Evolutionary conservation across 2,113 vertebrate species (phyloP).

Genomic region (Cynocephalus volans): DNA sequence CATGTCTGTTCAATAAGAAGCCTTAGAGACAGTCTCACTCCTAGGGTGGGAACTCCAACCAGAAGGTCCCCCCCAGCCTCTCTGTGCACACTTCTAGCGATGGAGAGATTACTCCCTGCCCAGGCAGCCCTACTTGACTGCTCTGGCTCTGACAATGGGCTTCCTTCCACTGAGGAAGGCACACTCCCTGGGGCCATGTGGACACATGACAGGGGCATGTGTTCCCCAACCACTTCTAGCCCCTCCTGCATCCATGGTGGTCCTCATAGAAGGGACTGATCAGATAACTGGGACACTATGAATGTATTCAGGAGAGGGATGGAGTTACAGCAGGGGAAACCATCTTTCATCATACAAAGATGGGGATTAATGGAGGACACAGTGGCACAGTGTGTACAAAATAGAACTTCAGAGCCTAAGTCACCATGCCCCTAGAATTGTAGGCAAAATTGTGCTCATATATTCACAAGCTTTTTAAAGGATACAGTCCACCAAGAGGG

Average conservation of each 20-base stretch:
- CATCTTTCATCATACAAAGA: no score
- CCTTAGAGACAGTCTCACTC: neutral
- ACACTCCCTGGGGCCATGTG: neutral
- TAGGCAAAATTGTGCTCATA: neutral
- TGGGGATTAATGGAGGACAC: no score
- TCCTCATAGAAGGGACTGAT: neutral
- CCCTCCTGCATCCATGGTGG: neutral
- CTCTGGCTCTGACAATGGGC: neutral
- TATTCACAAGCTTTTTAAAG: accelerated
- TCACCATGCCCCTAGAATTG: neutral
- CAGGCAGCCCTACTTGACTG: neutral
- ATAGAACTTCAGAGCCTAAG: neutral
- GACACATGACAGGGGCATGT: accelerated
- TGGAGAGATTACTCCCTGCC: neutral
- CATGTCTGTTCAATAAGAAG: no score
- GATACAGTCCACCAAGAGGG: neutral
- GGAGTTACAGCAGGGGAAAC: neutral
- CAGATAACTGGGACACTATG: accelerated
- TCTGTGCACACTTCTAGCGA: neutral
- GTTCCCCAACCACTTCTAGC: neutral
- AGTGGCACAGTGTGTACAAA: neutral
- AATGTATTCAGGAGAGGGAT: no score
- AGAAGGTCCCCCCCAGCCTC: accelerated
- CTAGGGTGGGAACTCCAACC: neutral
- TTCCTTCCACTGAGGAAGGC: neutral